phyloP scores from a whole-genome alignment of 2,888 invertebrate species.

The Lacanobia oleracea region DNA sequence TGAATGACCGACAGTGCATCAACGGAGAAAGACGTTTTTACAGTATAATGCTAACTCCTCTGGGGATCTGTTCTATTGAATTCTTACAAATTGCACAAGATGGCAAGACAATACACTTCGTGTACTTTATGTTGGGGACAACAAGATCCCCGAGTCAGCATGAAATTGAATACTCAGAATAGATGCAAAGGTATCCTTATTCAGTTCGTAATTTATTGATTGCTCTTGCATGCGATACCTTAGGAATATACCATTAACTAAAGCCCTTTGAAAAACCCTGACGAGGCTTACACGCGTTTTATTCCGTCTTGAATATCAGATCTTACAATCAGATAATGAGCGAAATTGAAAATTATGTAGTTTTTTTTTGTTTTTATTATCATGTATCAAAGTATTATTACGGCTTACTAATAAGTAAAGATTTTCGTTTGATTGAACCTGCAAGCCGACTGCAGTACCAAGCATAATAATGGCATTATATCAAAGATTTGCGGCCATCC shows the following conservation, averaged over 20 bases:
- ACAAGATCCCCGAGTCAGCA: slow-evolving; percentile 52
- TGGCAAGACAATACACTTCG: slow-evolving; percentile 39
- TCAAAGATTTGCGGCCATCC: slow-evolving; percentile 51
- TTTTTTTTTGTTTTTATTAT: slow-evolving; percentile 10
- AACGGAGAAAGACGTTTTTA: background rate
- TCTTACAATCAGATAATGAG: slow-evolving; percentile 33
- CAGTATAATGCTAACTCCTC: background rate
- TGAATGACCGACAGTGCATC: background rate
- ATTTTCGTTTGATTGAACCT: slow-evolving; percentile 28
- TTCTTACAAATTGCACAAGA: slow-evolving; percentile 38
- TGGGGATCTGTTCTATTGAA: slow-evolving; percentile 20
- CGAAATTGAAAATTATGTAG: background rate
- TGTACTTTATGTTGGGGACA: slow-evolving; percentile 33
- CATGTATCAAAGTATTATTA: background rate
- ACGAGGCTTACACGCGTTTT: slow-evolving; percentile 6
- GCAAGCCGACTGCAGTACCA: slow-evolving; percentile 31
- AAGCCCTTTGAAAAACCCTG: slow-evolving; percentile 5
- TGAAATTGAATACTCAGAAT: slow-evolving; percentile 30
- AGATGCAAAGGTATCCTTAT: slow-evolving; percentile 21
- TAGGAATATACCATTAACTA: slow-evolving; percentile 4
- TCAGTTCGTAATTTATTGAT: slow-evolving; percentile 29
- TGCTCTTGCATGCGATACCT: slow-evolving; percentile 31
- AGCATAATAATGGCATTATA: slow-evolving; percentile 57
- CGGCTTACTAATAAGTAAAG: slow-evolving; percentile 19
- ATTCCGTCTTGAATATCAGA: slow-evolving; percentile 13